Percentiles rank a stretch among this genome's conserved stretches.
Conservation (phyloP, 2,797 vertebrate species). For the Graptemys geographica region DNA sequence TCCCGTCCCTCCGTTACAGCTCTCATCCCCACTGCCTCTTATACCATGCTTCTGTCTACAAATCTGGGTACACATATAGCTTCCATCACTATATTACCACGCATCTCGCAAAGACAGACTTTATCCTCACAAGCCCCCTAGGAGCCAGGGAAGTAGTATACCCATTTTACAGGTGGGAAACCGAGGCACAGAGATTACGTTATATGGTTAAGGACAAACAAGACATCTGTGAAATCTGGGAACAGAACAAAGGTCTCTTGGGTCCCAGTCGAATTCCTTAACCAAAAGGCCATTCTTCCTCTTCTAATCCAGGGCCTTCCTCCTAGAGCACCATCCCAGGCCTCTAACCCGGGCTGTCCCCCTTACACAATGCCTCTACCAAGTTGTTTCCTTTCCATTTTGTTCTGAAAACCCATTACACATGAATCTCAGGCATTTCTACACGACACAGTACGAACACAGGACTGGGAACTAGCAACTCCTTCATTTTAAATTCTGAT, state of each 20-base stretch:
- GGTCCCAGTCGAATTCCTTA: neutral
- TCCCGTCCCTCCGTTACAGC: neutral
- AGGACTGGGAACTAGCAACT: neutral
- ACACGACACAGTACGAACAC: neutral
- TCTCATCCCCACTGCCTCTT: neutral
- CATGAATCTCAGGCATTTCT: neutral
- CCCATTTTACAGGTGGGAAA: neutral
- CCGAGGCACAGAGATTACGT: neutral
- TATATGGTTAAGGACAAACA: neutral
- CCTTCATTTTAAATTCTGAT: neutral
- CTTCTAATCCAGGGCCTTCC: neutral
- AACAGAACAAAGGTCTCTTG: neutral
- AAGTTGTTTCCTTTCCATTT: neutral
- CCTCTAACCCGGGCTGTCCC: neutral
- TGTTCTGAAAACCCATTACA: neutral
- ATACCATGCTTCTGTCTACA: neutral
- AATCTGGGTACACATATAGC: accelerated
- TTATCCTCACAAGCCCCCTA: neutral
- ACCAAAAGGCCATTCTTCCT: neutral
- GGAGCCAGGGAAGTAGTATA: neutral
- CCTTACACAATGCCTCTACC: neutral
- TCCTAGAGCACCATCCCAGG: neutral
- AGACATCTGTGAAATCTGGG: neutral
- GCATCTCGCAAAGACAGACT: neutral
- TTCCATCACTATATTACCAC: neutral